A percentile compares a stretch with the other conserved stretches of the same genome.
phyloP scores from a whole-genome alignment of 2,113 vertebrate species.

The Hippopotamus amphibius region DNA sequence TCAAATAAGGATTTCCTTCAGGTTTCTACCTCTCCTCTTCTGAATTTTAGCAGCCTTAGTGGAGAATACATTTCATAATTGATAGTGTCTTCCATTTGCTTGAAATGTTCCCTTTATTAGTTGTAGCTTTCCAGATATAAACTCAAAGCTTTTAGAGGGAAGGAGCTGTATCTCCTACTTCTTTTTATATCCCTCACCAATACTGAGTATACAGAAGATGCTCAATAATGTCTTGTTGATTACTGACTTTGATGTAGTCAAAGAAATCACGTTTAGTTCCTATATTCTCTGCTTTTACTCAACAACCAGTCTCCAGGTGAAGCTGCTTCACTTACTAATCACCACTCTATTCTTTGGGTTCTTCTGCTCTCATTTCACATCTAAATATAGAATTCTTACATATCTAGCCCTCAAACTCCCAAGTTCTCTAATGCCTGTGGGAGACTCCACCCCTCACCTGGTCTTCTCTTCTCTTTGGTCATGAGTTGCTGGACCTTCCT shows the following conservation, averaged over 20 bases:
- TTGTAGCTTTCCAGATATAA: background rate
- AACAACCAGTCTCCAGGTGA: background rate
- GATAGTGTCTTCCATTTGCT: background rate
- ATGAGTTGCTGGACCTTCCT: conserved; percentile 98
- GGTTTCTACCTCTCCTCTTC: background rate
- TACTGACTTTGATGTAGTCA: background rate
- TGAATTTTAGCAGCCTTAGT: background rate
- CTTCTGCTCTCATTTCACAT: background rate
- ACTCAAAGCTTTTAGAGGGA: background rate
- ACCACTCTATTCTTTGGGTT: background rate
- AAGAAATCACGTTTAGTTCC: background rate
- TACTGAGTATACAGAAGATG: background rate
- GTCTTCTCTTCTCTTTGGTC: conserved; percentile 96
- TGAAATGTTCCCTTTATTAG: background rate
- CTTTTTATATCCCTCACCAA: background rate
- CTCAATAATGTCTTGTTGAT: background rate
- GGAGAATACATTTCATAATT: background rate
- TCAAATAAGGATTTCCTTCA: background rate
- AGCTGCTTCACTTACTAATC: background rate
- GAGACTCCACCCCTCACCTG: conserved; percentile 87
- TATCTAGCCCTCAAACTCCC: background rate
- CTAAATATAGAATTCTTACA: background rate
- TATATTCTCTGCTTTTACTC: background rate
- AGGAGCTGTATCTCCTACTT: background rate
- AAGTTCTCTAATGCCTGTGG: background rate